Evolutionary conservation across 2,113 vertebrate species (phyloP), one percentile per base, ranked within the genome.

Genomic region (Poecilia latipinna): DNA sequence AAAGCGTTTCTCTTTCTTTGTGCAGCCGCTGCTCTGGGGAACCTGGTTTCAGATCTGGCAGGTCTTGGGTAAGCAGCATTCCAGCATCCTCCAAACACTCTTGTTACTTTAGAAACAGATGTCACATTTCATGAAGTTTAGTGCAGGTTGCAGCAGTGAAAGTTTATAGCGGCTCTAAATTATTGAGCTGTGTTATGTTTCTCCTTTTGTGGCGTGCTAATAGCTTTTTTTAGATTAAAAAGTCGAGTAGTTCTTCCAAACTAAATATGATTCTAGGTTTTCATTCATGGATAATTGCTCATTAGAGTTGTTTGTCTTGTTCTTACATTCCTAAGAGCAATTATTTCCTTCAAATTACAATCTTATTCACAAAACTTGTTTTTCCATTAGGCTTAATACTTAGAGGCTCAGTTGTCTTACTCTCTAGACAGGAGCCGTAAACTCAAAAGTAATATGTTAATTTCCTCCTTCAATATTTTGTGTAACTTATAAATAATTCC

Each of bases 41-140:
- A 99, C 92, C 95, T 99, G 92, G 96, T 99, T 26, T 99, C 98
- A 44, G 98, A 99, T 88, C 88, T 99, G 94, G 98, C 98, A 35
- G 98, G 98, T 90, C 96, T 99, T 65, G 97, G 98, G 98, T 99
- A 95, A 94, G 96, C 24, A 73, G 61, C 65, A 26, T 7, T 1
- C 0, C 2, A 17, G 54, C 19, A 19, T 0, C 1, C 72, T 44
- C 62, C 29, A 44, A 17, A 39, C 44, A 3, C 7, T 65, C 4
- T 62, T 0, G 0, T 80, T 78, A 29, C 54, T 75, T 78, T 68
- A 29, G 29, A 74, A 33, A 11, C 0, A 28, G 12, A 26, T 12
- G 24, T 67, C 24, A 8, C 24, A 13, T 0, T 32, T 77, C 0
- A 57, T 62, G 0, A 66, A 70, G 15, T 8, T 4, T 0, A 7